Base-by-base conservation (phyloP, 2,888 invertebrate species). In the Isoperla grammatica region DNA sequence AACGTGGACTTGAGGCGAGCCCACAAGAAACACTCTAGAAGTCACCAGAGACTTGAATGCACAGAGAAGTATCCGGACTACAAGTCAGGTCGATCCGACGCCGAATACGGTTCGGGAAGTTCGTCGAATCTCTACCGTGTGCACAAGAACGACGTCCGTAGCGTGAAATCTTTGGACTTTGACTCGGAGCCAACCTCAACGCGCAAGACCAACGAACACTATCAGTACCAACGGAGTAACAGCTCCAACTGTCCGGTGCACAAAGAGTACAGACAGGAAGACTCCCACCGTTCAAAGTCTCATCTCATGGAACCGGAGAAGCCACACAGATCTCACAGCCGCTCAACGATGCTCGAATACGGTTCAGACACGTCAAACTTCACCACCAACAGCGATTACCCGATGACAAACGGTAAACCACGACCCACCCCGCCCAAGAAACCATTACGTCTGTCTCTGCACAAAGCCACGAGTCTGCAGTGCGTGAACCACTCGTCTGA, bases 351-450 rank as follows among this genome's bases (percentile, higher is more conserved):
- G 45, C 17, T 45, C 9, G 45, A 45, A 17, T 45, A 45, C 45
- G 45, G 45, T 15, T 45, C 45, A 5, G 45, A 45, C 45, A 45
- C 45, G 45, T 45, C 45, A 3, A 45, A 45, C 19, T 17, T 45
- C 11, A 45, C 45, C 2, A 45, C 45, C 11, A 45, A 45, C 17
- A 45, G 45, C 11, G 45, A 45, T 4, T 45, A 45, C 19, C 45
- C 45, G 2, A 5, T 29, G 22, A 22, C 29, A 39, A 48, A 55
- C 20, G 29, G 35, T 4, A 57, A 60, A 29, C 50, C 45, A 11
- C 67, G 88, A 57, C 90, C 91, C 0, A 85, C 86, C 12, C 92
- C 92, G 3, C 93, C 92, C 17, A 87, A 91, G 68, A 93, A 93
- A 71, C 93, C 92, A 0, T 73, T 91, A 53, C 79, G 92, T 9